Conservation (phyloP, 2,113 vertebrate genomes). For the Galbula dea region DNA sequence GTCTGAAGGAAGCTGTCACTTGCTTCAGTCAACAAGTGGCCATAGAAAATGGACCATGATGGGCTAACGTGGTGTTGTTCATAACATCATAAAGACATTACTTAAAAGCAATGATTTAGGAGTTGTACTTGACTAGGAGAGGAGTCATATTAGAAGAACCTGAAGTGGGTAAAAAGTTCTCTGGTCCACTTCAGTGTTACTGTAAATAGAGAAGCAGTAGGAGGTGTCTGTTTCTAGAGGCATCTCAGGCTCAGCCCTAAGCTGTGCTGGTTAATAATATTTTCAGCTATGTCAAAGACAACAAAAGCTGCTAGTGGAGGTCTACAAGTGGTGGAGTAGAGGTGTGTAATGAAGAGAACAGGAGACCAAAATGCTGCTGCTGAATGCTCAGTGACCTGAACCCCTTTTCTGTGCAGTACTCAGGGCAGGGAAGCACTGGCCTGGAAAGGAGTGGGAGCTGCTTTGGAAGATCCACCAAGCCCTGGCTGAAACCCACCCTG, state of each 20-base stretch:
- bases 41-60: neutral
- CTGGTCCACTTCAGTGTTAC: neutral
- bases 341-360: neutral
- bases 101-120: neutral
- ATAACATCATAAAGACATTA: neutral
- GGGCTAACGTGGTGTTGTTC: neutral
- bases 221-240: neutral
- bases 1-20: neutral
- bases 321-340: neutral
- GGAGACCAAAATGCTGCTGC: neutral
- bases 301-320: neutral
- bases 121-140: neutral
- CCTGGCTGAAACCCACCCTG: neutral
- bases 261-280: neutral
- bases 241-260: neutral
- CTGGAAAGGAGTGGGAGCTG: neutral
- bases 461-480: neutral
- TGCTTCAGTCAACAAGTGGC: fast-evolving
- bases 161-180: neutral
- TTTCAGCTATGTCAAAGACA: neutral
- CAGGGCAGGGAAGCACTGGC: neutral
- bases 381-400: neutral
- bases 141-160: neutral
- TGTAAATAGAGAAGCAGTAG: neutral
- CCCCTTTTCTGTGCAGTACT: neutral